These are phyloP conservation scores for Dendroctonus ponderosae DNA, from an alignment of 1,140 invertebrate genomes.

Conservation along the genomic window DNA sequence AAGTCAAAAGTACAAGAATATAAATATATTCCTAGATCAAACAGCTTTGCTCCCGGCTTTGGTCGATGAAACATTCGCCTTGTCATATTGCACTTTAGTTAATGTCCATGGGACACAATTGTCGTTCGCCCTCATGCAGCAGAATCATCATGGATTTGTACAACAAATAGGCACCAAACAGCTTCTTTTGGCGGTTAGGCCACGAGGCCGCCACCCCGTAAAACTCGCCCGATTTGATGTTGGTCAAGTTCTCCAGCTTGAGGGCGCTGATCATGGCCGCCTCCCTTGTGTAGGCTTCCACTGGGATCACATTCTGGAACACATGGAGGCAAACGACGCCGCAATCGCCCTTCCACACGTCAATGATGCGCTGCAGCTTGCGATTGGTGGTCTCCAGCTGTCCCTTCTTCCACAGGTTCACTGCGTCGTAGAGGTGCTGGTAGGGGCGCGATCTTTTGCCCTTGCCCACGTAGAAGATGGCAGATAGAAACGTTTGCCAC, in stretches of 20 bases:
- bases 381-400: slow-evolving; percentile 46
- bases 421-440: slow-evolving; percentile 86
- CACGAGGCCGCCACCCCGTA: slow-evolving; percentile 78
- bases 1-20: too few species aligned
- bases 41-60: too few species aligned
- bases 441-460: slow-evolving; percentile 79
- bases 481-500: slow-evolving; percentile 67
- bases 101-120: slow-evolving; percentile 68
- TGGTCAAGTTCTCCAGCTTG: slow-evolving; percentile 74
- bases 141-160: slow-evolving; percentile 83
- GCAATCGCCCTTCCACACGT: slow-evolving; percentile 79
- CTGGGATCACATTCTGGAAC: slow-evolving; percentile 87
- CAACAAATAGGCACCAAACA: slow-evolving; percentile 79
- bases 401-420: slow-evolving; percentile 58
- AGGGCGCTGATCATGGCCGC: slow-evolving; percentile 90
- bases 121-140: slow-evolving; percentile 81
- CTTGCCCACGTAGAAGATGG: slow-evolving; percentile 78
- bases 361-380: slow-evolving; percentile 78
- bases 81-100: slow-evolving; percentile 43
- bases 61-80: too few species aligned
- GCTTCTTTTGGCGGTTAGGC: slow-evolving; percentile 65
- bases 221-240: slow-evolving; percentile 79
- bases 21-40: too few species aligned
- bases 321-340: slow-evolving; percentile 90
- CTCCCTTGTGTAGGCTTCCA: slow-evolving; percentile 90